Percentiles rank a stretch among this genome's conserved stretches.
Conservation (phyloP, 2,797 vertebrate genomes). For the Acropternis orthonyx region DNA sequence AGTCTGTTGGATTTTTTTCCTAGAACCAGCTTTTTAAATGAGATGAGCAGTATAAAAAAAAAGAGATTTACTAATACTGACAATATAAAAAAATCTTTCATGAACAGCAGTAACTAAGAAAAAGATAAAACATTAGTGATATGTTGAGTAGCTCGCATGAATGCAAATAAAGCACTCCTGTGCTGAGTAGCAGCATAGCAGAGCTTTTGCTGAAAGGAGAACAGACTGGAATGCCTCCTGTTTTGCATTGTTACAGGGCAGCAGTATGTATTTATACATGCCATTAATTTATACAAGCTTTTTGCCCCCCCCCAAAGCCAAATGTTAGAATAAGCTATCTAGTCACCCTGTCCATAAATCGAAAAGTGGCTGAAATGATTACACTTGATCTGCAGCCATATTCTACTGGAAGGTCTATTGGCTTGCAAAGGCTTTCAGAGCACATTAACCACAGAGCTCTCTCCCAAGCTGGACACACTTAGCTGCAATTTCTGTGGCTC, state of each 20-base stretch:
- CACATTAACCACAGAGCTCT: background rate
- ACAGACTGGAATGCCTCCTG: background rate
- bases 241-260: background rate
- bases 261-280: conserved; percentile 21
- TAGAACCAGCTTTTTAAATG: background rate
- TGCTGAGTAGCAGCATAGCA: background rate
- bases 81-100: background rate
- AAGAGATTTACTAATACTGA: background rate
- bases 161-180: background rate
- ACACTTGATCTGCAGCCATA: background rate
- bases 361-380: conserved; percentile 35
- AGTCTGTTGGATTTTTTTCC: background rate
- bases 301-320: background rate
- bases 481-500: background rate
- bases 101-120: background rate
- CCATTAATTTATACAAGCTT: conserved; percentile 40
- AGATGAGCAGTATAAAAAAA: background rate
- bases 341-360: background rate
- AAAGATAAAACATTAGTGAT: background rate
- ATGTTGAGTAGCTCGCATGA: background rate
- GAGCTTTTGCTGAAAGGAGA: background rate
- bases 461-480: background rate
- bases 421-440: background rate
- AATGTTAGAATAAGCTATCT: conserved; percentile 38
- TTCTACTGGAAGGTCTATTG: conserved; percentile 26